Evolutionary conservation across 2,888 invertebrate genomes (phyloP).

Genomic region (Rhamnusium bicolor): DNA sequence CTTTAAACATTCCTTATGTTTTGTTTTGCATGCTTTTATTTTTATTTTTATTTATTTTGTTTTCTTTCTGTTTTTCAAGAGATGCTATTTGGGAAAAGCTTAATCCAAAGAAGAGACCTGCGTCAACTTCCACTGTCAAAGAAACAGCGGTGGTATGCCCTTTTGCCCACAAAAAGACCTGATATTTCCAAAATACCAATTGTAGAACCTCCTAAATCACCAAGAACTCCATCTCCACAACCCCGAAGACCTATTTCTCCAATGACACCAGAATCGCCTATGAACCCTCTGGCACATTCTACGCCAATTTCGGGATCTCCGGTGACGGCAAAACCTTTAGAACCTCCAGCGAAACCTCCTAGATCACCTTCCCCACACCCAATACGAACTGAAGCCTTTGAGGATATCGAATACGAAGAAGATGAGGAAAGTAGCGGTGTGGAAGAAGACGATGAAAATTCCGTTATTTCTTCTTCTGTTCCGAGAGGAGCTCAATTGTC

Average conservation of each 20-base stretch:
- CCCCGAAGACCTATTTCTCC: conserved; percentile 33
- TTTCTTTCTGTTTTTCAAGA: conserved; percentile 61
- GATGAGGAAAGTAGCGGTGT: conserved; percentile 54
- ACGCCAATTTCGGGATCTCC: conserved; percentile 21
- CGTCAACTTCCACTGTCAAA: conserved; percentile 42
- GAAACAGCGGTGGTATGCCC: conserved; percentile 54
- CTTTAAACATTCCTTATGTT: not conserved
- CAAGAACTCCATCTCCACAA: conserved; percentile 42
- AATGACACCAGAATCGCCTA: conserved; percentile 40
- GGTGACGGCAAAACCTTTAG: conserved; percentile 40
- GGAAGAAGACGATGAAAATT: conserved; percentile 59
- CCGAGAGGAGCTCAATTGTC: conserved; percentile 42
- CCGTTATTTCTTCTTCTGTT: conserved; percentile 55
- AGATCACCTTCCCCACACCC: conserved; percentile 67
- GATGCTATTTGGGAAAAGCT: conserved; percentile 59
- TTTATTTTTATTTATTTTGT: conserved; percentile 49
- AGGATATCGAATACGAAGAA: conserved; percentile 61
- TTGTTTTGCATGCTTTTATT: conserved; percentile 19
- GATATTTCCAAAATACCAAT: conserved; percentile 52
- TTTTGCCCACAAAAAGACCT: conserved; percentile 50
- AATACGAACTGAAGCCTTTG: conserved; percentile 58
- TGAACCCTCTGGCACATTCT: conserved; percentile 7
- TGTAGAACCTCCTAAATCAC: conserved; percentile 50
- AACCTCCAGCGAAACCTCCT: conserved; percentile 62
- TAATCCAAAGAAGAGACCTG: conserved; percentile 47